Percentiles rank a stretch among this genome's conserved stretches.
Evolutionary conservation across 2,888 invertebrate genomes (phyloP).

Genomic region (Noctuana brunneofusca): DNA sequence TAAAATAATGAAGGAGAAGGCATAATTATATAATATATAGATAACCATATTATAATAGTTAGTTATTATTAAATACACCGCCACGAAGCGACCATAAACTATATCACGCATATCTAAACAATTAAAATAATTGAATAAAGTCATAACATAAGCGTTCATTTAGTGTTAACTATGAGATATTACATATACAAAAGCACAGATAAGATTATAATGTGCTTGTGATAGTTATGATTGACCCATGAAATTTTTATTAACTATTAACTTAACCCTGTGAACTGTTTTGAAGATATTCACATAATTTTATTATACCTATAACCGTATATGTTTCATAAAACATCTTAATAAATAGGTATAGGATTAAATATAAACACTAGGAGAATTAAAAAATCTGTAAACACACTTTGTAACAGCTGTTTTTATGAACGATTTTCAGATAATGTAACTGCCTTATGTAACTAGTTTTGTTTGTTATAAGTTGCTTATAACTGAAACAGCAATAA

Average conservation of each 20-base stretch:
- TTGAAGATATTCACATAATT: background rate
- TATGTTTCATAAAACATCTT: no score
- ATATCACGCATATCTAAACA: slow-evolving; percentile 14
- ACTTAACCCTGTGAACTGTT: slow-evolving; percentile 5
- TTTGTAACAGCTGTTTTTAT: no score
- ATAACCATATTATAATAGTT: background rate
- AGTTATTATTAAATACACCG: slow-evolving; percentile 2
- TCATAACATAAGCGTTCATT: slow-evolving; percentile 10
- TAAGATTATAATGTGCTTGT: slow-evolving; percentile 2
- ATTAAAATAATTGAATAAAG: slow-evolving; percentile 27
- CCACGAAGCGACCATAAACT: slow-evolving; percentile 6
- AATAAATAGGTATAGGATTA: background rate
- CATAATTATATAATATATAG: background rate
- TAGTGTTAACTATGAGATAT: slow-evolving; percentile 17
- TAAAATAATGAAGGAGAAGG: background rate
- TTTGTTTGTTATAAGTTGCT: no score
- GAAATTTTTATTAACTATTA: slow-evolving; percentile 20
- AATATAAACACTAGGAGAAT: no score
- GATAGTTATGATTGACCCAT: slow-evolving; percentile 11
- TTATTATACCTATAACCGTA: background rate
- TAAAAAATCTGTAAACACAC: no score
- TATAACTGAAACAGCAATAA: no score
- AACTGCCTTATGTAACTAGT: no score
- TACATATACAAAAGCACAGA: slow-evolving; percentile 7
- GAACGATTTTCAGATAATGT: no score